These are phyloP conservation scores for Camponotus vicinus DNA, from an alignment of 1,140 invertebrate genomes.

Conservation along the genomic window DNA sequence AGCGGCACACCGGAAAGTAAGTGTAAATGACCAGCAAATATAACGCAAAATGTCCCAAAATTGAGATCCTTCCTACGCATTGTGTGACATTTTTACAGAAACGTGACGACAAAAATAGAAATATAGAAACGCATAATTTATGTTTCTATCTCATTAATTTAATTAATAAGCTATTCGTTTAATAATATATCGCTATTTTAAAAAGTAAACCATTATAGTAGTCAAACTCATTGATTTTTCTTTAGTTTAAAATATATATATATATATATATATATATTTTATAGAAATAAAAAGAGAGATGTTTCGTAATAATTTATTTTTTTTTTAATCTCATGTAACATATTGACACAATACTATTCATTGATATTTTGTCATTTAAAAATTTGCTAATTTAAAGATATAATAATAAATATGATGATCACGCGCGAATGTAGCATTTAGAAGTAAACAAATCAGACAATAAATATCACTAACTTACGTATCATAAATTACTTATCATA, in stretches of 20 bases:
- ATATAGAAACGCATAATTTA: not conserved
- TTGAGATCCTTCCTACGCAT: not conserved
- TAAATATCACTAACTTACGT: not conserved
- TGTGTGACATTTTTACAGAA: not conserved
- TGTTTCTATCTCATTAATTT: not conserved
- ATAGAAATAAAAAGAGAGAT: too few relatives aligned
- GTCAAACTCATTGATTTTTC: not conserved
- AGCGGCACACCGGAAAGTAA: conserved; percentile 50
- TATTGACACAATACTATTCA: too few relatives aligned
- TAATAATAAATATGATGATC: too few relatives aligned
- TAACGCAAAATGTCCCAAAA: not conserved
- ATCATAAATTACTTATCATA: not conserved
- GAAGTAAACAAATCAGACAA: not conserved
- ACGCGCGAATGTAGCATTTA: too few relatives aligned
- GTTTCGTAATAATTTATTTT: too few relatives aligned
- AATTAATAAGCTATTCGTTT: not conserved
- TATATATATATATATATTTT: too few relatives aligned
- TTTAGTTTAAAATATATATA: too few relatives aligned
- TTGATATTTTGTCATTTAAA: too few relatives aligned
- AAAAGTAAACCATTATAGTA: not conserved
- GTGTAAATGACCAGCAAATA: not conserved
- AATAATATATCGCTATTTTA: not conserved
- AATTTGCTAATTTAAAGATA: too few relatives aligned
- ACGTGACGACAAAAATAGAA: not conserved
- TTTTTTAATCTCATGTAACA: too few relatives aligned